These are phyloP conservation scores for Desoria tigrina DNA, from an alignment of 2,888 invertebrate species.

Conservation along the genomic window DNA sequence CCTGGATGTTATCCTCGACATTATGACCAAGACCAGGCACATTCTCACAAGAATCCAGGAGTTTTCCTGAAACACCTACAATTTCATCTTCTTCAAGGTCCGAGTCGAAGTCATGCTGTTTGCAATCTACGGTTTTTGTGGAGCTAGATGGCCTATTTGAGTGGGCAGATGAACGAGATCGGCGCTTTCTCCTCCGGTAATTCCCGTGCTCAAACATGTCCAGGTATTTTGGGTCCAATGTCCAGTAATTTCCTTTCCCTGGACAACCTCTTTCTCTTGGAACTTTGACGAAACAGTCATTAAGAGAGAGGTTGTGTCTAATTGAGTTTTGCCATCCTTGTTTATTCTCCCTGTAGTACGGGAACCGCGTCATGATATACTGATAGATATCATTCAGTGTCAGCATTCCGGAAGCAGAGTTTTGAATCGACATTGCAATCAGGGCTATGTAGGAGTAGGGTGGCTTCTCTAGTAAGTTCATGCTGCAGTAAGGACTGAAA, in stretches of 20 bases:
- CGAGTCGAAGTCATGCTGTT: not conserved
- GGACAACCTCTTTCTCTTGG: constrained; percentile 89
- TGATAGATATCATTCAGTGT: constrained; percentile 96
- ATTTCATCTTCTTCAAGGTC: not conserved
- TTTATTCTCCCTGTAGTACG: constrained; percentile 95
- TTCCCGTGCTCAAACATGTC: constrained; percentile 92
- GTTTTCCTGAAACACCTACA: no score
- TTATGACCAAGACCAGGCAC: no score
- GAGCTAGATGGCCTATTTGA: not conserved
- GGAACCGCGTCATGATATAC: constrained; percentile 97
- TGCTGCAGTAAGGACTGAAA: not conserved
- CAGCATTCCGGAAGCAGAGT: constrained; percentile 84
- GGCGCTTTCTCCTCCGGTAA: constrained; percentile 72
- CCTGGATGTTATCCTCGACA: no score
- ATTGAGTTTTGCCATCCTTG: constrained; percentile 98
- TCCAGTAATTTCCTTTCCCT: constrained; percentile 94
- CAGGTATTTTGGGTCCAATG: constrained; percentile 73
- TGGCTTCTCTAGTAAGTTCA: constrained; percentile 65
- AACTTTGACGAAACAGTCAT: constrained; percentile 84
- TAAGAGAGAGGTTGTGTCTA: constrained; percentile 88
- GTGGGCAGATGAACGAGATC: constrained; percentile 3
- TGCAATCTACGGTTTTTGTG: no score
- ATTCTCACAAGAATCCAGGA: no score
- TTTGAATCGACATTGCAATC: constrained; percentile 96
- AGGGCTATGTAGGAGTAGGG: constrained; percentile 95